phyloP scores from a whole-genome alignment of 2,888 invertebrate species.

The Drosophila rubida region DNA sequence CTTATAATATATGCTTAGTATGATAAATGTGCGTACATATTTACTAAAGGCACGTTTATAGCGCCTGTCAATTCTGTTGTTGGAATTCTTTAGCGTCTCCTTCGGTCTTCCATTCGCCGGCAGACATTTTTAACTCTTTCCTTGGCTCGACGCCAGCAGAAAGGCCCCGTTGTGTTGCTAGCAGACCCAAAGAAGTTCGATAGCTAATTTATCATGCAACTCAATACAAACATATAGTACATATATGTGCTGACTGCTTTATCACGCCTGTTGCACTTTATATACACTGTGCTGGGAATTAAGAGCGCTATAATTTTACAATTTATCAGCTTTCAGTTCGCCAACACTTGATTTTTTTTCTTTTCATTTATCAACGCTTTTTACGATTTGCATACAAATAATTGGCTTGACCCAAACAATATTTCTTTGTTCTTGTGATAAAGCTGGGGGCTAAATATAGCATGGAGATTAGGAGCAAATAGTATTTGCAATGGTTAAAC shows the following conservation, averaged over 20 bases:
- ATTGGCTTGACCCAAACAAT: not conserved
- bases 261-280: slow-evolving; percentile 44
- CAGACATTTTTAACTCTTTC: slow-evolving; percentile 30
- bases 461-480: slow-evolving; percentile 4
- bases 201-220: slow-evolving; percentile 1
- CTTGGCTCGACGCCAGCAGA: slow-evolving; percentile 8
- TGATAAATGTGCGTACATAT: slow-evolving; percentile 36
- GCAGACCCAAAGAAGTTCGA: not conserved
- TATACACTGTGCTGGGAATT: slow-evolving; percentile 5
- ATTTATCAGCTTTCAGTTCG: not conserved
- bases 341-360: not conserved
- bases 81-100: slow-evolving; percentile 8
- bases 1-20: slow-evolving; percentile 3
- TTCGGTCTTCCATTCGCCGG: slow-evolving; percentile 7
- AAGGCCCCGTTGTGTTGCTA: not conserved
- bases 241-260: slow-evolving; percentile 12
- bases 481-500: slow-evolving; percentile 3
- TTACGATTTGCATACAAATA: not conserved
- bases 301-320: not conserved
- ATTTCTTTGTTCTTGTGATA: slow-evolving; percentile 6
- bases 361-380: slow-evolving; percentile 17
- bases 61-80: slow-evolving; percentile 39
- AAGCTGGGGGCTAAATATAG: slow-evolving; percentile 1
- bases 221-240: not conserved
- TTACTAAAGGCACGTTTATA: slow-evolving; percentile 39